These are phyloP conservation scores for Diaperis boleti DNA, from an alignment of 2,888 invertebrate genomes.

Conservation along the genomic window DNA sequence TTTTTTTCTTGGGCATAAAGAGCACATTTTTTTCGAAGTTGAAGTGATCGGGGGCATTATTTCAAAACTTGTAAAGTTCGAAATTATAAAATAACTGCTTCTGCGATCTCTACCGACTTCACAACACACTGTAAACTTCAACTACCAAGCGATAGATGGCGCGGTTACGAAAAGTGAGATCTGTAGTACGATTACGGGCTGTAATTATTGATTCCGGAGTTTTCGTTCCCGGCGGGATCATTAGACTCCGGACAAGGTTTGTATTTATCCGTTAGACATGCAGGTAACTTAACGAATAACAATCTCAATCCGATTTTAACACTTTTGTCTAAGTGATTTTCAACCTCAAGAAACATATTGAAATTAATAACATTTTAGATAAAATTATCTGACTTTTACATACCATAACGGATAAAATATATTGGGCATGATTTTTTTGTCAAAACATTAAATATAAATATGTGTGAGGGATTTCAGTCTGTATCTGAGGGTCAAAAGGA, in stretches of 20 bases:
- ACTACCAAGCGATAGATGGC: conserved; percentile 31
- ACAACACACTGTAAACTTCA: conserved; percentile 12
- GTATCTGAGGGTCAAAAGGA: too few species aligned
- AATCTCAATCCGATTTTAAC: background rate
- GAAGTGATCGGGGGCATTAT: conserved; percentile 68
- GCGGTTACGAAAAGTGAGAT: conserved; percentile 9
- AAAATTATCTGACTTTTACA: too few species aligned
- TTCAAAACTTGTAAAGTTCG: conserved; percentile 33
- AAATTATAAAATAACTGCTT: conserved; percentile 12
- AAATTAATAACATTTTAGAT: too few species aligned
- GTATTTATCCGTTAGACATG: conserved; percentile 1
- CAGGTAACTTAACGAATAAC: background rate
- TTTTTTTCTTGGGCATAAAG: conserved; percentile 71
- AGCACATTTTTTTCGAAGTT: conserved; percentile 70
- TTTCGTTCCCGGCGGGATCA: background rate
- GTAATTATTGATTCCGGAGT: conserved; percentile 27
- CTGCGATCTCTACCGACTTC: conserved; percentile 19
- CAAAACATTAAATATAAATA: too few species aligned
- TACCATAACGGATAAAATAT: too few species aligned
- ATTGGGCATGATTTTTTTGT: too few species aligned
- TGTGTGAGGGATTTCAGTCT: too few species aligned
- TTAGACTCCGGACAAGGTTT: conserved; percentile 4
- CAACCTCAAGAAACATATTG: too few species aligned
- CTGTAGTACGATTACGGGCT: conserved; percentile 14
- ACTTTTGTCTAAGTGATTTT: too few species aligned